Base-by-base conservation (phyloP, 2,797 vertebrate genomes). In the Melopsittacus undulatus region DNA sequence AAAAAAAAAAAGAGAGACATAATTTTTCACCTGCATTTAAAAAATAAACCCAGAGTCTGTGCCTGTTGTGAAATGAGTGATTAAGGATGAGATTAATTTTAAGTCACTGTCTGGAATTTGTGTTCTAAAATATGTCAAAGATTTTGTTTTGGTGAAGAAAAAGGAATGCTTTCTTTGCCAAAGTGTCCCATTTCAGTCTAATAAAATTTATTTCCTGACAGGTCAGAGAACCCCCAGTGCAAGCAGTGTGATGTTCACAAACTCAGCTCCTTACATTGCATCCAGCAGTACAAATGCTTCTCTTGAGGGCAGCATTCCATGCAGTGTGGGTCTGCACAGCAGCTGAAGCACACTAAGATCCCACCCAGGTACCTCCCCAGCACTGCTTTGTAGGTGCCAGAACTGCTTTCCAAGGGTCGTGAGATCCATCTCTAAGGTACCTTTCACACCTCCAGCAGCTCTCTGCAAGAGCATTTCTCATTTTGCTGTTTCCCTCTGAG, bases 281-380 rank as follows among this genome's bases (percentile, higher is more conserved):
- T n/a, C 54, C 75, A 61, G 67, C 54, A 80, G 72, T 64, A 52
- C 23, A 52, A 74, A 29, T 2, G 3, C 27, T 80, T 77, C 62
- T 63, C 69, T 20, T 13, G 20, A 78, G 78, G 56, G 23, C 69
- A 66, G 73, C 29, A 3, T 4, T 61, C 11, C 10, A 1, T 2
- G 0, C 1, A 2, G 52, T 0, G 7, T 7, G 8, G 70, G 32
- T 48, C 57, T 52, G 57, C 14, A 0, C 72, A 18, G 68, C 4
- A 1, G 5, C 4, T 4, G 27, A 27, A 36, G 42, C 10, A 12
- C 43, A 13, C 40, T 1, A 1, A 1, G 6, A 19, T 13, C 18
- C 22, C 0, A 1, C 40, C 56, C 32, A 2, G 57, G 40, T 42
- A 8, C 10, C 62, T 43, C 14, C 5, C 0, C 13, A 34, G 8